Conservation (phyloP, 2,888 invertebrate species). For the Ceratothoa steindachneri region DNA sequence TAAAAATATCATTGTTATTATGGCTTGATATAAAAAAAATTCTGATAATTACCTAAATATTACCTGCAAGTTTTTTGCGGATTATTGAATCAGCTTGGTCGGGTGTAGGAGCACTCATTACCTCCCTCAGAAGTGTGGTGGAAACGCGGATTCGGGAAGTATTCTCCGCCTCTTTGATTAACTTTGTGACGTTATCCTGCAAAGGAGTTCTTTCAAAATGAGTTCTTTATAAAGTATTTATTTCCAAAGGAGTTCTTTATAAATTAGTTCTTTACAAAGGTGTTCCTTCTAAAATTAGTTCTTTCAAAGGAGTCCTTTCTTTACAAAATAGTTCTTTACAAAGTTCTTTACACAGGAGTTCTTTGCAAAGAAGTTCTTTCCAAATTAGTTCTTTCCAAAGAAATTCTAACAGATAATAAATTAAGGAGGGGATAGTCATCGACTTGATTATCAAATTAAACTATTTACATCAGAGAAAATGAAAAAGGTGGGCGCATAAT, state of each 20-base stretch:
- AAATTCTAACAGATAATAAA: too few relatives aligned
- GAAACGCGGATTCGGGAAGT: slow-evolving; percentile 52
- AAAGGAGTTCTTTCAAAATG: neutral
- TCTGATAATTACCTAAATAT: slow-evolving; percentile 16
- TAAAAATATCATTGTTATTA: too few relatives aligned
- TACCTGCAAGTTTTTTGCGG: slow-evolving; percentile 50
- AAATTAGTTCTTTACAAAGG: neutral
- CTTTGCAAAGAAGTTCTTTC: too few relatives aligned
- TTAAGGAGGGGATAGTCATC: too few relatives aligned
- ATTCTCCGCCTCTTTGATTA: slow-evolving; percentile 52
- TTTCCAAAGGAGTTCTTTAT: neutral
- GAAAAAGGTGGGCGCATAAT: too few relatives aligned
- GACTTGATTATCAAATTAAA: too few relatives aligned
- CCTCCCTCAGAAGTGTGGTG: slow-evolving; percentile 52
- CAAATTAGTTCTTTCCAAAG: too few relatives aligned
- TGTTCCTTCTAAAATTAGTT: neutral
- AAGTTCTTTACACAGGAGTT: too few relatives aligned
- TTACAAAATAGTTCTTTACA: too few relatives aligned
- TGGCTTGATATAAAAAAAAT: neutral
- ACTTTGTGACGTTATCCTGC: slow-evolving; percentile 50
- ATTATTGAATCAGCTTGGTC: slow-evolving; percentile 52
- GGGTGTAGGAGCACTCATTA: slow-evolving; percentile 52
- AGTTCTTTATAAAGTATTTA: neutral
- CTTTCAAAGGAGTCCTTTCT: too few relatives aligned
- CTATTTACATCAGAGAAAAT: too few relatives aligned